These are phyloP conservation scores for Cartodere bifasciata DNA, from an alignment of 2,888 invertebrate genomes.

Conservation along the genomic window DNA sequence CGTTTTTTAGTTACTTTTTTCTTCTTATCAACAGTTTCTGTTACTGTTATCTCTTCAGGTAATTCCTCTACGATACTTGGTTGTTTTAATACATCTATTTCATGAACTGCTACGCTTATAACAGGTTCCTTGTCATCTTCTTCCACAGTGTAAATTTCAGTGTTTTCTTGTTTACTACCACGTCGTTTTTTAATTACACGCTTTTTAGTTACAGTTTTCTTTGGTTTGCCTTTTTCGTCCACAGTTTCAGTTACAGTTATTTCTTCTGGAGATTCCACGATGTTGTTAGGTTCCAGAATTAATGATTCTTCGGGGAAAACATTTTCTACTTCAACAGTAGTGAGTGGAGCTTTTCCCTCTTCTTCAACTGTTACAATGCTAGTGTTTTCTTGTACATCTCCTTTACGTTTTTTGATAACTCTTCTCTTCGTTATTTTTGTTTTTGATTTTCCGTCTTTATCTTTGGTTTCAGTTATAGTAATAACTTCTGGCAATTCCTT, in stretches of 20 bases:
- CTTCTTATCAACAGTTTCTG: conserved; percentile 20
- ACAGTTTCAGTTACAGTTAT: conserved; percentile 23
- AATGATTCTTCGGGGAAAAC: conserved; percentile 8
- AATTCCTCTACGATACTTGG: conserved; percentile 28
- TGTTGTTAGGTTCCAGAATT: conserved; percentile 14
- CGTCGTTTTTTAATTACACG: conserved; percentile 29
- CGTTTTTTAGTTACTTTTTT: conserved; percentile 26
- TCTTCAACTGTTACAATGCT: conserved; percentile 36
- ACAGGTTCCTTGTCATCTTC: conserved; percentile 34
- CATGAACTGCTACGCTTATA: conserved; percentile 32
- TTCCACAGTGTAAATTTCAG: conserved; percentile 32
- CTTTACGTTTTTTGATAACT: conserved; percentile 25
- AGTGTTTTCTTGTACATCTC: conserved; percentile 29
- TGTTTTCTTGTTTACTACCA: conserved; percentile 34
- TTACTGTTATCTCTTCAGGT: conserved; percentile 28
- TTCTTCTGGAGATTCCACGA: conserved; percentile 26
- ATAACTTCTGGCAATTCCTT: conserved; percentile 26
- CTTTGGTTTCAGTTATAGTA: conserved; percentile 14
- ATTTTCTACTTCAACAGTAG: conserved; percentile 24
- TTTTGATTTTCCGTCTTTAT: conserved; percentile 15
- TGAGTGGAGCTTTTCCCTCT: conserved; percentile 34
- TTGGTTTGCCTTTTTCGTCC: conserved; percentile 31
- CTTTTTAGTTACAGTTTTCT: conserved; percentile 28
- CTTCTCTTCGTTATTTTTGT: conserved; percentile 20
- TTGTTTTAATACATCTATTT: conserved; percentile 16